Evolutionary conservation across 2,113 vertebrate species (phyloP), one percentile per base, ranked within the genome.

Genomic region (Crotalus helleri): DNA sequence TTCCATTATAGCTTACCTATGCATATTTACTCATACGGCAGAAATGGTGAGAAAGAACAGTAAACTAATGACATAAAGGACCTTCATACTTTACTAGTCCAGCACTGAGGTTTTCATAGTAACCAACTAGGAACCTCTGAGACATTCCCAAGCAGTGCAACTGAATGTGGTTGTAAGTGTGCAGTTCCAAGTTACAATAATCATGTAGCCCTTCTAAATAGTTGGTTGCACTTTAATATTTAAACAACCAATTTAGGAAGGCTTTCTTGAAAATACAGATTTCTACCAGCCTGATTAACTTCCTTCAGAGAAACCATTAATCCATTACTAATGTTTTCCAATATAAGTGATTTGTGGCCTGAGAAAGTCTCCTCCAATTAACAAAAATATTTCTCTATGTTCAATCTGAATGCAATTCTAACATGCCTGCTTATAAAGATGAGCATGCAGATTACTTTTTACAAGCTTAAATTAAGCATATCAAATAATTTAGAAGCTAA

Each of bases 121-220:
- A 21, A 81, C 33, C 17, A 81, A 39, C 33, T 33, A 81, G 74
- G 17, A 39, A 19, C 7, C 33, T 39, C 69, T 19, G 33, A 81
- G 69, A 81, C 39, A 2, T 3, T 81, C 6, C 74, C 33, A 81
- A 81, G 17, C 69, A 81, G 74, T 39, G 33, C 33, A 69, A 13
- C 64, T 69, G 64, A 69, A 69, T 5, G 29, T 69, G 29, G 1
- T 39, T 0, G 3, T 21, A 21, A 33, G 74, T 44, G 17, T 44
- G 7, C 17, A 39, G 8, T 81, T 81, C 17, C 33, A 81, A 81
- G 17, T 81, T 39, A 39, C 10, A 90, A n/a, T 33, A n/a, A 54
- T 11, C 8, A 15, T 12, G 21, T 29, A 46, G 6, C 0, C 0
- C 0, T 15, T 53, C 53, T 9, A 17, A 0, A 0, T 0, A 7